Conservation (phyloP, 2,113 vertebrate genomes). For the Natator depressus region DNA sequence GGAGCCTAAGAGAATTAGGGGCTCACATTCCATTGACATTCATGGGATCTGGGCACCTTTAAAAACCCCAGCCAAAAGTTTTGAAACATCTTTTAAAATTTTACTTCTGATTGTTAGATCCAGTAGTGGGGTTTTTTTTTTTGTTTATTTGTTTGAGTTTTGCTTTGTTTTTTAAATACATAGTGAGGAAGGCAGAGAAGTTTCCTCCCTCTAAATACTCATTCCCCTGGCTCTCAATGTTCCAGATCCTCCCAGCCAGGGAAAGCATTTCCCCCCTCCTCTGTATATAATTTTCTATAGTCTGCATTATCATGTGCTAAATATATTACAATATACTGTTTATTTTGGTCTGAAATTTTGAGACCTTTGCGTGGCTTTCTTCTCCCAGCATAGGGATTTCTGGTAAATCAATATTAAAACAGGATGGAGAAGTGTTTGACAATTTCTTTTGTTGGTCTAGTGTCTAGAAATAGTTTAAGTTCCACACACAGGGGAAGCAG, state of each 20-base stretch:
- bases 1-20: neutral
- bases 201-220: slow-evolving; percentile 48
- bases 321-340: slow-evolving; percentile 31
- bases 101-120: slow-evolving; percentile 8
- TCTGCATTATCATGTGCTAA: slow-evolving; percentile 28
- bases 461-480: slow-evolving; percentile 48
- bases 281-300: slow-evolving; percentile 26
- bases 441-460: neutral
- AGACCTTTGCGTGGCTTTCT: slow-evolving; percentile 43
- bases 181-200: slow-evolving; percentile 20
- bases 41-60: neutral
- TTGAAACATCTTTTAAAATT: neutral
- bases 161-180: neutral
- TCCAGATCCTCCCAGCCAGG: slow-evolving; percentile 51
- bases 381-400: neutral
- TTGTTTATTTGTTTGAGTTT: neutral
- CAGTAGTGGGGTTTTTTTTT: slow-evolving; percentile 15
- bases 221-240: neutral
- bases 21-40: slow-evolving; percentile 41
- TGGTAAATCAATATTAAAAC: slow-evolving; percentile 23
- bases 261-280: neutral
- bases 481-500: neutral
- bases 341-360: slow-evolving; percentile 43
- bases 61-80: neutral
- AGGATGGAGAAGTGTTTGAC: slow-evolving; percentile 12